Evolutionary conservation across 2,888 invertebrate genomes (phyloP).

Genomic region (Phanerotoma sp.): DNA sequence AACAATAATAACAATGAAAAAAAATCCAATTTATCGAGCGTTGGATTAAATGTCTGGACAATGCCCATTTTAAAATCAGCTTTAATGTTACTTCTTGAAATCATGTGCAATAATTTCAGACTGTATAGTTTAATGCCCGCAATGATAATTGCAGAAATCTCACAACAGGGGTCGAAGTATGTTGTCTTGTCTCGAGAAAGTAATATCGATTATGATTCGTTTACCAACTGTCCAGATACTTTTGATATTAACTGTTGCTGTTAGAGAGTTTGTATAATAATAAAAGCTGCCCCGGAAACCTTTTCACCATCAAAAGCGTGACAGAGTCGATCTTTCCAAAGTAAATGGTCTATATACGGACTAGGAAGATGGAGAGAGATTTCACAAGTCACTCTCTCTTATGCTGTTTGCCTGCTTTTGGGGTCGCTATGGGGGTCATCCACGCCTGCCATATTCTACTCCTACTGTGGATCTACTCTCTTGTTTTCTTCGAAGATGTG

Average conservation of each 20-base stretch:
- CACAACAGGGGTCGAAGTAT: no score
- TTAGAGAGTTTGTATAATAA: neutral
- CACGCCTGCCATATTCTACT: conserved; percentile 33
- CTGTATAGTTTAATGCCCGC: no score
- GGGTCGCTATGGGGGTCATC: conserved; percentile 40
- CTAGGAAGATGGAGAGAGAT: conserved; percentile 35
- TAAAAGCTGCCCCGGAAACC: conserved; percentile 8
- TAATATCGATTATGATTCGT: no score
- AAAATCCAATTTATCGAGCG: no score
- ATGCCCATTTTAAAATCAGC: no score
- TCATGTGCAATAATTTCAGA: no score
- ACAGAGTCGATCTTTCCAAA: neutral
- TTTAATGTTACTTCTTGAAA: no score
- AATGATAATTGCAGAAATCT: no score
- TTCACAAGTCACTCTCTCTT: conserved; percentile 16
- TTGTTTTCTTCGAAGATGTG: conserved; percentile 5
- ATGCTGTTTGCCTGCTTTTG: conserved; percentile 19
- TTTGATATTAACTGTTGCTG: neutral
- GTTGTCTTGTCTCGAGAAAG: no score
- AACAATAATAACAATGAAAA: no score
- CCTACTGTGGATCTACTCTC: conserved; percentile 10
- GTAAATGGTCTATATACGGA: conserved; percentile 4
- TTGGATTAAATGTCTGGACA: no score
- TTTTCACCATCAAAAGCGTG: conserved; percentile 10
- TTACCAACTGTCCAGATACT: no score